phyloP scores from a whole-genome alignment of 2,888 invertebrate genomes.

The Caenorhabditis sp. region DNA sequence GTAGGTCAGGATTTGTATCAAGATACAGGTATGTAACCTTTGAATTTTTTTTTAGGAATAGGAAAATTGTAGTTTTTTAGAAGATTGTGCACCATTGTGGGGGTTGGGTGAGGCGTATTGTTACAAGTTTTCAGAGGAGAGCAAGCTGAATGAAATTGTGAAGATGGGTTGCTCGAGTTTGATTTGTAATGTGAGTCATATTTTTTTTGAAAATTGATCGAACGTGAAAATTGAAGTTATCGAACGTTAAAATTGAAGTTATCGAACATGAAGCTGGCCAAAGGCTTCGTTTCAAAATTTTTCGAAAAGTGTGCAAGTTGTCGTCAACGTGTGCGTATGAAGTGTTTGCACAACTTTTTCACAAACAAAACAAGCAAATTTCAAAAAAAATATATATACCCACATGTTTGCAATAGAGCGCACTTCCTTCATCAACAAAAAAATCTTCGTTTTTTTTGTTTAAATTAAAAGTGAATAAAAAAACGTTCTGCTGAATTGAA shows the following conservation, averaged over 20 bases:
- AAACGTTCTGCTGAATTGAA: no score
- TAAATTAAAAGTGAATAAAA: no score
- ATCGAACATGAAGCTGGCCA: not conserved
- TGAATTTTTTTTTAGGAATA: not conserved
- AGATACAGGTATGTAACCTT: constrained; percentile 39
- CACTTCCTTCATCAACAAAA: no score
- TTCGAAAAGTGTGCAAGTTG: no score
- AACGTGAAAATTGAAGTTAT: no score
- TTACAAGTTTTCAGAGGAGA: constrained; percentile 56
- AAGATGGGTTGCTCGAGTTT: constrained; percentile 57
- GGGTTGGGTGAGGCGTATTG: constrained; percentile 55
- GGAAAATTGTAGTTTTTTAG: constrained; percentile 15
- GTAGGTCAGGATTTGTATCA: constrained; percentile 47
- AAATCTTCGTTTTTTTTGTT: no score
- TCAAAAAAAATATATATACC: no score
- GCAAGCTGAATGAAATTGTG: constrained; percentile 45
- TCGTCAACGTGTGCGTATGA: no score
- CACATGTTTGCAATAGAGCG: no score
- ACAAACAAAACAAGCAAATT: no score
- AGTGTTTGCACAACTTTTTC: no score
- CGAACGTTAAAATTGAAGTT: not conserved
- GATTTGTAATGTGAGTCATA: constrained; percentile 52
- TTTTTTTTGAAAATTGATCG: not conserved
- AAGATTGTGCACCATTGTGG: constrained; percentile 43
- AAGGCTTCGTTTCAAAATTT: not conserved